phyloP scores from a whole-genome alignment of 2,888 invertebrate species.

The Folsomia candida region DNA sequence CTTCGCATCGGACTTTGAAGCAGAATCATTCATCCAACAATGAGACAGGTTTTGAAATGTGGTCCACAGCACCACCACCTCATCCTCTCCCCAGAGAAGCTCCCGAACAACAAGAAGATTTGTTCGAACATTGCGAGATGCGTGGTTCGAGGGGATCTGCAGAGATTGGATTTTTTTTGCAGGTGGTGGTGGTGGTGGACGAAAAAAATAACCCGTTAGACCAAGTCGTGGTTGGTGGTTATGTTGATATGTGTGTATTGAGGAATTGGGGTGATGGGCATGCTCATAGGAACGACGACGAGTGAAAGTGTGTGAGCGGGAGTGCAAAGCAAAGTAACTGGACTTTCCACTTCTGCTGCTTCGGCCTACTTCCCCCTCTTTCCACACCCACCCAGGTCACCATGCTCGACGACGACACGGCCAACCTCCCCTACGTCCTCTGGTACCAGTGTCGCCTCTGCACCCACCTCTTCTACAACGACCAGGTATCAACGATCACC shows the following conservation, averaged over 20 bases:
- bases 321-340: constrained; percentile 6
- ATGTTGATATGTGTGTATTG: too few species aligned
- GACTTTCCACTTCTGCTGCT: neutral
- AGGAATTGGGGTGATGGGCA: neutral
- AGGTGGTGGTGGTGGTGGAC: neutral
- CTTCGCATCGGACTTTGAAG: neutral
- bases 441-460: constrained; percentile 34
- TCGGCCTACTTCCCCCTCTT: constrained; percentile 1
- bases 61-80: neutral
- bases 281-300: neutral
- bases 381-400: neutral
- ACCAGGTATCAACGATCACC: too few species aligned
- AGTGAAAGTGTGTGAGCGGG: constrained; percentile 15
- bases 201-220: neutral
- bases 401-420: constrained; percentile 9
- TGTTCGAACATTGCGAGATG: neutral
- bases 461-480: constrained; percentile 27
- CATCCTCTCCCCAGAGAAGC: neutral
- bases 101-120: neutral
- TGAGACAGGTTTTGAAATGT: neutral
- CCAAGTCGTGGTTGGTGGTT: too few species aligned
- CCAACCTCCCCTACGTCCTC: constrained; percentile 28
- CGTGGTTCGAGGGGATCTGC: too few species aligned
- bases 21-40: neutral
- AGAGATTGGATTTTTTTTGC: neutral